These are phyloP conservation scores for Aphidius colemani DNA, from an alignment of 2,888 invertebrate genomes.

Conservation along the genomic window DNA sequence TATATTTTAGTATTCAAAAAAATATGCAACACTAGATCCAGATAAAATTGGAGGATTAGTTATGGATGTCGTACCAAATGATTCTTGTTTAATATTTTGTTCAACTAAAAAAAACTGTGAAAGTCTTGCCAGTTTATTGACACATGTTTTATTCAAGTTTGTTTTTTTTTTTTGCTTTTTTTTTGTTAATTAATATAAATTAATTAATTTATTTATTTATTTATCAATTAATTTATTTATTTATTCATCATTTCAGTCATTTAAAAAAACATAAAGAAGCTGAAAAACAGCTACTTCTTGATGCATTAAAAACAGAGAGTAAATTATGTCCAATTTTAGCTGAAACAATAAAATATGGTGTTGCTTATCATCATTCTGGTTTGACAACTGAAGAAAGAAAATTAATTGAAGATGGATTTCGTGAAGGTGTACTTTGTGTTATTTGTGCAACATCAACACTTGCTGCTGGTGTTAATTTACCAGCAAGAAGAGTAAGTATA, in stretches of 20 bases:
- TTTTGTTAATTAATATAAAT: neutral
- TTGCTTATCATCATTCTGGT: slow-evolving; percentile 94
- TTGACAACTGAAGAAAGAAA: slow-evolving; percentile 85
- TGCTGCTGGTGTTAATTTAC: slow-evolving; percentile 97
- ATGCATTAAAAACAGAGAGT: slow-evolving; percentile 69
- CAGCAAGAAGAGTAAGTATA: slow-evolving; percentile 75
- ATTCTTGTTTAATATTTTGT: slow-evolving; percentile 89
- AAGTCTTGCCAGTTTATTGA: slow-evolving; percentile 81
- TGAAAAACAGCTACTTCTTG: slow-evolving; percentile 68
- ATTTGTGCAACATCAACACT: slow-evolving; percentile 95
- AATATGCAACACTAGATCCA: slow-evolving; percentile 71
- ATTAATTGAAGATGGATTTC: slow-evolving; percentile 83
- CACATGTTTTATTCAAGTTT: slow-evolving; percentile 66
- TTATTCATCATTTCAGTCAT: slow-evolving; percentile 55
- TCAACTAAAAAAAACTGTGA: slow-evolving; percentile 92
- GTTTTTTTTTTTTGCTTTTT: slow-evolving; percentile 22
- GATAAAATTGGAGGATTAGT: slow-evolving; percentile 81
- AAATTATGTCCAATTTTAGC: slow-evolving; percentile 70
- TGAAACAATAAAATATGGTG: slow-evolving; percentile 75
- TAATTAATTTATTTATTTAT: slow-evolving; percentile 15
- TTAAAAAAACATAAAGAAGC: slow-evolving; percentile 64
- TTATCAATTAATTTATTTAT: too few relatives aligned
- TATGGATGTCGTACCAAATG: slow-evolving; percentile 77
- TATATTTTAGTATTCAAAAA: slow-evolving; percentile 65
- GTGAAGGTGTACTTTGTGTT: slow-evolving; percentile 81